Evolutionary conservation across 2,888 invertebrate genomes (phyloP), one percentile per base, ranked within the genome.

Genomic region (Diadegma fenestrale): DNA sequence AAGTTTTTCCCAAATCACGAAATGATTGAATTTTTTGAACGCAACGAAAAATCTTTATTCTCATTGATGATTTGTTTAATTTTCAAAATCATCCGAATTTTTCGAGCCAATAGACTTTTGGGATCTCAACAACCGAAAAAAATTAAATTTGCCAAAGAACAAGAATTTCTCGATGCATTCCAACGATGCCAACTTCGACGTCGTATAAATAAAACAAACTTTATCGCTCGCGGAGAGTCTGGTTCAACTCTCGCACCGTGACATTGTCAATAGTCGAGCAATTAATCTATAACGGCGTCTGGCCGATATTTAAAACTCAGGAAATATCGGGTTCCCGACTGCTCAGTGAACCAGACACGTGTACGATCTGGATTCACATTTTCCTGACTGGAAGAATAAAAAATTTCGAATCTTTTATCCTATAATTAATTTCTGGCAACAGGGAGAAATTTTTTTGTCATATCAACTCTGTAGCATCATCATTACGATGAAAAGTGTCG

Each of bases 181-280:
- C 30, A 4, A 30, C 30, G 30, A 30, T 30, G 30, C 30, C 1
- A 30, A 30, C 30, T 30, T 30, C 30, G 30, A 22, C 51, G 7
- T 54, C 8, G 17, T 1, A 54, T 8, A 19, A n/a, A n/a, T n/a
- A n/a, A n/a, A n/a, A n/a, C n/a, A n/a, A n/a, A n/a, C n/a, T n/a
- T n/a, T n/a, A n/a, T n/a, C n/a, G n/a, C n/a, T n/a, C 22, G 8
- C 10, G 2, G 8, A 19, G 22, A 54, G 51, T 19, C 22, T 19
- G 17, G 45, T 17, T n/a, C 1, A 30, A 30, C 30, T 30, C 30
- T 54, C 54, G 69, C 48, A 72, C 51, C 63, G 19, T 37, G 33
- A 22, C 45, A 26, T 68, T 75, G 64, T 82, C 76, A 37, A 58
- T 51, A 41, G 43, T 22, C 61, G 61, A 22, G 63, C 22, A 75